Percentiles rank a stretch among this genome's conserved stretches.
phyloP scores from a whole-genome alignment of 2,797 vertebrate genomes.

The Lepilemur septentrionalis region DNA sequence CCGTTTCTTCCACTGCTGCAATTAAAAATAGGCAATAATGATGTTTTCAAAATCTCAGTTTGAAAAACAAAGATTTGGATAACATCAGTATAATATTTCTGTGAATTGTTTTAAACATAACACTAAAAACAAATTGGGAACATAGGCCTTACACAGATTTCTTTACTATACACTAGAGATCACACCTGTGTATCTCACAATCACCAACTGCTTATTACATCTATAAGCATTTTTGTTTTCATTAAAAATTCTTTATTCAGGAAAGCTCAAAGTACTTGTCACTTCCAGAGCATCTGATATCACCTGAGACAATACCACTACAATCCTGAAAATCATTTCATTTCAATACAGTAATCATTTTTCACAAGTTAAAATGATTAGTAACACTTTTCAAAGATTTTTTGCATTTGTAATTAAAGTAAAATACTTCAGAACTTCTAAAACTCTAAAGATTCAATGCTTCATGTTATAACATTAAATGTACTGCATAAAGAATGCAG shows the following conservation, averaged over 20 bases:
- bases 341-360: not conserved
- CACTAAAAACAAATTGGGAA: not conserved
- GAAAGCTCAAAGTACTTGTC: slow-evolving; percentile 12
- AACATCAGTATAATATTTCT: not conserved
- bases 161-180: not conserved
- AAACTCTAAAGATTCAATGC: not conserved
- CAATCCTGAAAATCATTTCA: slow-evolving; percentile 4
- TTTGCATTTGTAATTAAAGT: not conserved
- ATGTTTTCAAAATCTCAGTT: slow-evolving; percentile 35
- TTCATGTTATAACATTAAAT: not conserved
- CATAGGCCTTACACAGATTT: not conserved
- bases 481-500: not conserved
- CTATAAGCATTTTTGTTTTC: not conserved
- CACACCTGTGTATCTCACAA: not conserved
- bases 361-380: slow-evolving; percentile 42
- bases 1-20: slow-evolving; percentile 96
- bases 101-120: not conserved
- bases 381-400: slow-evolving; percentile 10
- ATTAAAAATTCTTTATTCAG: not conserved
- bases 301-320: not conserved
- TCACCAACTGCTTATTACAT: not conserved
- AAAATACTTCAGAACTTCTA: not conserved
- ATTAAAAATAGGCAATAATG: slow-evolving; percentile 67
- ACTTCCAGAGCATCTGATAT: not conserved
- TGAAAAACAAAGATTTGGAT: not conserved